These are phyloP conservation scores for Periphyllus acericola DNA, from an alignment of 2,888 invertebrate genomes.

Conservation along the genomic window DNA sequence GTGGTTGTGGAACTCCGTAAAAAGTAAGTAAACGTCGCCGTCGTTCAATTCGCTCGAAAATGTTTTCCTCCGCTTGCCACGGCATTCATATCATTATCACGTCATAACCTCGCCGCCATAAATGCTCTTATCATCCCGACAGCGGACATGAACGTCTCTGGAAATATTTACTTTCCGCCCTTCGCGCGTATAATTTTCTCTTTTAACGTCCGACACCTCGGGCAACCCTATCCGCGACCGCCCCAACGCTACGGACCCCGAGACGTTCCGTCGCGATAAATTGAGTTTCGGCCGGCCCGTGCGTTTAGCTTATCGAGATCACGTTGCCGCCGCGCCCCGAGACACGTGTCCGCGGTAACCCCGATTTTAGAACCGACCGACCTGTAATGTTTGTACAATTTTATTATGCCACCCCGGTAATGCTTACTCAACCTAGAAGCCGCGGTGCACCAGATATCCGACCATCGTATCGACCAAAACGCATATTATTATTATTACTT, in stretches of 20 bases:
- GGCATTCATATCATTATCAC: too few species aligned
- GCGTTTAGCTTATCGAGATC: constrained; percentile 34
- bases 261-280: constrained; percentile 9
- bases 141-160: background rate
- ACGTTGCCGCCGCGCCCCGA: too few species aligned
- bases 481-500: background rate
- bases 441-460: background rate
- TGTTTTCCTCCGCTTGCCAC: background rate
- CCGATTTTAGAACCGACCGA: background rate
- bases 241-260: background rate
- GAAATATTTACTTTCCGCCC: too few species aligned
- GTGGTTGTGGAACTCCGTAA: too few species aligned
- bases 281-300: background rate
- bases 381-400: constrained; percentile 10
- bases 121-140: constrained; percentile 18
- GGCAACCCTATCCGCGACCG: background rate
- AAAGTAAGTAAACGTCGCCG: too few species aligned
- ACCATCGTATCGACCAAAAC: background rate
- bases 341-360: background rate
- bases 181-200: constrained; percentile 32
- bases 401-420: background rate
- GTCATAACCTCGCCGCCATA: too few species aligned
- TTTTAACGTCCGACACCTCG: constrained; percentile 28
- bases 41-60: background rate
- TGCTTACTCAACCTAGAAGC: background rate